Evolutionary conservation across 1,140 invertebrate species (phyloP).

Genomic region (Berghia stephanieae): DNA sequence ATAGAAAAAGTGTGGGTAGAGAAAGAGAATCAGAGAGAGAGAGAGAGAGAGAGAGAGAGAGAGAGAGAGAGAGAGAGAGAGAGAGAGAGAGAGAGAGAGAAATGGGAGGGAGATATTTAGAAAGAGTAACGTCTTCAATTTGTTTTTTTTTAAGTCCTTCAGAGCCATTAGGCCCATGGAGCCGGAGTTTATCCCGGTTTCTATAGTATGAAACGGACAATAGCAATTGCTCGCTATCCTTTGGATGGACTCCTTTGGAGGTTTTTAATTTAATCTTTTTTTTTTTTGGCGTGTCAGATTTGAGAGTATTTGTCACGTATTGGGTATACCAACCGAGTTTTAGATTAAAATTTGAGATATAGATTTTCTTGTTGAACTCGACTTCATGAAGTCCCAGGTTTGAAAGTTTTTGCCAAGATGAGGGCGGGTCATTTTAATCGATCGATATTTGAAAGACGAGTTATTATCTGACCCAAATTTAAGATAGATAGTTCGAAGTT

Average conservation of each 20-base stretch:
- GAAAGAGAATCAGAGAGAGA: not conserved
- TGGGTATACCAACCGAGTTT: not conserved
- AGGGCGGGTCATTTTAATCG: no score
- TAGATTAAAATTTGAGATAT: not conserved
- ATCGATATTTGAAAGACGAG: no score
- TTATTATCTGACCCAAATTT: no score
- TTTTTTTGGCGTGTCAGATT: not conserved
- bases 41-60: not conserved
- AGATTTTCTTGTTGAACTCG: not conserved
- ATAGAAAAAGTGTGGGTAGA: not conserved
- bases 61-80: not conserved
- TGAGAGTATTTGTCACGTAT: not conserved
- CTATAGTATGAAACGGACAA: no score
- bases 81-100: not conserved
- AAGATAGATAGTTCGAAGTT: no score
- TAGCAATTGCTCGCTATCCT: no score
- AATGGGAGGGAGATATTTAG: not conserved
- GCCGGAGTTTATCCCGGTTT: no score
- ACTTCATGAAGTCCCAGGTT: no score
- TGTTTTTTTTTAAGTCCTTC: not conserved
- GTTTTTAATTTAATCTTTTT: no score
- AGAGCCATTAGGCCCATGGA: no score
- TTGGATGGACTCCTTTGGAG: not conserved
- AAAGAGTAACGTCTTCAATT: not conserved
- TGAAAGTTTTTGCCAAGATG: no score